These are phyloP conservation scores for Yponomeuta plumbellus DNA, from an alignment of 2,888 invertebrate species.

Conservation along the genomic window DNA sequence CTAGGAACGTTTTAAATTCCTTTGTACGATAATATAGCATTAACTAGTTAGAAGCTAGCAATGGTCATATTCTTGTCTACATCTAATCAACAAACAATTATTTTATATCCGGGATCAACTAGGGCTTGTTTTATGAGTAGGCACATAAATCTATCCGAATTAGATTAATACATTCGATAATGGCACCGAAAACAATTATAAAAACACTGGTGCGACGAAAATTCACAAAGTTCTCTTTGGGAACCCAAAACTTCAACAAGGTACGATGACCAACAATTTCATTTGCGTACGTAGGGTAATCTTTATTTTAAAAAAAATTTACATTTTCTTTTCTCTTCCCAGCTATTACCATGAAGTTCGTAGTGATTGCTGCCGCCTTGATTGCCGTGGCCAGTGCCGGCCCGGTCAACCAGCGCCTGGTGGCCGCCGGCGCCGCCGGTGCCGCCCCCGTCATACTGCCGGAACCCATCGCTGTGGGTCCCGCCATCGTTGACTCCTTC, in stretches of 20 bases:
- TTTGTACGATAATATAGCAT: neutral
- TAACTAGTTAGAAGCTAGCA: neutral
- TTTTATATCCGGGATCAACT: neutral
- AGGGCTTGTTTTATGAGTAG: neutral
- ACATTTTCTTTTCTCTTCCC: neutral
- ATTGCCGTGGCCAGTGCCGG: constrained; percentile 21
- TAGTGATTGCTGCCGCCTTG: constrained; percentile 6
- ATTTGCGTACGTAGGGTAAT: too few species aligned
- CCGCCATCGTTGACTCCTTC: constrained; percentile 28
- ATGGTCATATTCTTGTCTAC: neutral
- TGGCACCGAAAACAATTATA: neutral
- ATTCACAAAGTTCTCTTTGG: neutral
- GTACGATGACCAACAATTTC: neutral
- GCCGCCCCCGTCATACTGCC: constrained; percentile 24
- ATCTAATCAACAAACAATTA: neutral
- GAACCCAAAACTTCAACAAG: neutral
- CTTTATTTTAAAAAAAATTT: neutral
- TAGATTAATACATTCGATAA: neutral
- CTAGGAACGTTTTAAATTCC: too few species aligned
- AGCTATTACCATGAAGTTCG: constrained; percentile 14
- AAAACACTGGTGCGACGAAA: neutral
- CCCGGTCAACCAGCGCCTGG: neutral
- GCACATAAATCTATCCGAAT: neutral
- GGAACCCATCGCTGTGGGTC: constrained; percentile 27
- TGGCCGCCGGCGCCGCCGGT: constrained; percentile 13